phyloP scores from a whole-genome alignment of 2,888 invertebrate genomes.

The Ferdinandea cuprea region DNA sequence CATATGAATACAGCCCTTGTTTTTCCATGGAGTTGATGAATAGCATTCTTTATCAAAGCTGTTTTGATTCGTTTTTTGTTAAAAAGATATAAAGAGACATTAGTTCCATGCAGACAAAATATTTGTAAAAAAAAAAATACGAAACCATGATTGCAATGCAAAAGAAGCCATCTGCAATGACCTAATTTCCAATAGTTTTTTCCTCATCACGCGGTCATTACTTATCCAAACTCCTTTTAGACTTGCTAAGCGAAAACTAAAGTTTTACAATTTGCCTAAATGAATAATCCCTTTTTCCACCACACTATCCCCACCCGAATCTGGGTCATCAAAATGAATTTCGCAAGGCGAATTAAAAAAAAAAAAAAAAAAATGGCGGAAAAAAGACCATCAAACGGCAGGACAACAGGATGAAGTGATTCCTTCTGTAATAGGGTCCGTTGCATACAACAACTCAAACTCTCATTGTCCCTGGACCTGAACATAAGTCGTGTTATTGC shows the following conservation, averaged over 20 bases:
- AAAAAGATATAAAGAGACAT: no score
- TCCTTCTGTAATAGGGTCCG: conserved; percentile 45
- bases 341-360: conserved; percentile 20
- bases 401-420: conserved; percentile 67
- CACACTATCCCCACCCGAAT: conserved; percentile 23
- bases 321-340: conserved; percentile 58
- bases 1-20: no score
- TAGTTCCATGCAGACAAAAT: no score
- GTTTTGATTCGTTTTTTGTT: no score
- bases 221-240: conserved; percentile 61
- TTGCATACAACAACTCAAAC: conserved; percentile 45
- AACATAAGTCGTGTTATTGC: conserved; percentile 53
- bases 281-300: conserved; percentile 62
- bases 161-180: conserved; percentile 29
- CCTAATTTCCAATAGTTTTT: conserved; percentile 62
- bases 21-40: no score
- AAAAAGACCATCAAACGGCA: conserved; percentile 19
- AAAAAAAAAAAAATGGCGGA: conserved; percentile 8
- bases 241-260: conserved; percentile 66
- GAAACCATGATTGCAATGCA: conserved; percentile 14
- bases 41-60: no score
- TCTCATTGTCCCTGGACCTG: conserved; percentile 55
- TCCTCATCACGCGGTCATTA: conserved; percentile 68
- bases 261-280: conserved; percentile 72
- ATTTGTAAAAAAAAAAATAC: not conserved